A percentile compares a stretch with the other conserved stretches of the same genome.
phyloP scores from a whole-genome alignment of 2,888 invertebrate species.

The Lasioglossum oenotherae region DNA sequence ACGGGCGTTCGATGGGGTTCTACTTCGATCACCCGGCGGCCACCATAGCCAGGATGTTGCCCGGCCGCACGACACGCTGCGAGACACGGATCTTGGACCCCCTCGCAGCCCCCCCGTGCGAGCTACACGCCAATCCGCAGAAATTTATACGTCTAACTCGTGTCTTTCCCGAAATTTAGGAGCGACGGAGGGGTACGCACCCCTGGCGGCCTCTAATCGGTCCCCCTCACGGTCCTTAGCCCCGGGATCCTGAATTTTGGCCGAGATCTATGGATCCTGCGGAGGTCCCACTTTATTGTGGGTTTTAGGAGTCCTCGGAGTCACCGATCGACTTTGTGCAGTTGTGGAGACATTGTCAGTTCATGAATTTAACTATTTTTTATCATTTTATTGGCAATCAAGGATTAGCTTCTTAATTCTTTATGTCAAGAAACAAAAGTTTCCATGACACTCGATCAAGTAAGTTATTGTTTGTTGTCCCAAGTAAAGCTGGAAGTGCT shows the following conservation, averaged over 20 bases:
- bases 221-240: not conserved
- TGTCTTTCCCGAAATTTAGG: conserved; percentile 73
- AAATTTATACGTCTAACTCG: conserved; percentile 74
- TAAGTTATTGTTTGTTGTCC: not conserved
- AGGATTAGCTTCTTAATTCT: too few species aligned
- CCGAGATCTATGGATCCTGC: not conserved
- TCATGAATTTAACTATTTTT: too few species aligned
- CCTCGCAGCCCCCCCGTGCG: conserved; percentile 31
- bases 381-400: too few species aligned
- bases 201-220: conserved; percentile 51
- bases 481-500: not conserved
- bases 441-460: too few species aligned
- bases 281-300: not conserved
- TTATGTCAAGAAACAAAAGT: too few species aligned
- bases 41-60: conserved; percentile 79
- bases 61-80: conserved; percentile 82
- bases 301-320: not conserved
- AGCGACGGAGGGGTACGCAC: conserved; percentile 37
- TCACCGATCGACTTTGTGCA: not conserved
- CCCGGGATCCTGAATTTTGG: not conserved
- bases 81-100: conserved; percentile 78
- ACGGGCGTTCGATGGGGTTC: conserved; percentile 83
- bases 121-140: conserved; percentile 41
- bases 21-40: conserved; percentile 80
- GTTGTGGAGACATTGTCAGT: too few species aligned